Conservation (phyloP, 1,140 invertebrate genomes). For the Papilio polyxenes region DNA sequence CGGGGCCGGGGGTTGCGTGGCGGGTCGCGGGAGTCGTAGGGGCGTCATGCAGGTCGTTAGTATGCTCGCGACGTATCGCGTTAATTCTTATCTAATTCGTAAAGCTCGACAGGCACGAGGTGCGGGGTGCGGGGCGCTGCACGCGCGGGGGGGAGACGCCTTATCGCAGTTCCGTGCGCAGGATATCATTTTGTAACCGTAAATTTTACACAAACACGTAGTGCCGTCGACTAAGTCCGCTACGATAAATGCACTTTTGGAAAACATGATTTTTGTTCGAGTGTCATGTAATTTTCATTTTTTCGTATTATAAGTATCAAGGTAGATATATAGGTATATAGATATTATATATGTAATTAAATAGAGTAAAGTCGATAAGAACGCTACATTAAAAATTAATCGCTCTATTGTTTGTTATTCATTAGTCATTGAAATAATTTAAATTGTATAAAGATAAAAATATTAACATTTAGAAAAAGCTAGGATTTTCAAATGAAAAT, state of each 20-base stretch:
- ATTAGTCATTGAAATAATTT: too few relatives aligned
- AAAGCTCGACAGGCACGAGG: not conserved
- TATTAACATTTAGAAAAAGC: not conserved
- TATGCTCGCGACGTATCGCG: slow-evolving; percentile 14
- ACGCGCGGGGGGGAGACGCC: not conserved
- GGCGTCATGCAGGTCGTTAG: not conserved
- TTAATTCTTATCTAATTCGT: slow-evolving; percentile 25
- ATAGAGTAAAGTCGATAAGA: too few relatives aligned
- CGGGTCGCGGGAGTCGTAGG: too few relatives aligned
- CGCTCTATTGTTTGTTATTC: too few relatives aligned
- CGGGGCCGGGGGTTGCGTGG: not conserved
- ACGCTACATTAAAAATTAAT: too few relatives aligned
- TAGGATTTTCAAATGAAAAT: not conserved
- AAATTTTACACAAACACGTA: not conserved
- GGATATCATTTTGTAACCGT: slow-evolving; percentile 11
- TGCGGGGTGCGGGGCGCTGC: not conserved
- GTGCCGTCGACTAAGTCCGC: not conserved
- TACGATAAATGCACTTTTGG: too few relatives aligned
- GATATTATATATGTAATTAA: too few relatives aligned
- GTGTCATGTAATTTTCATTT: too few relatives aligned
- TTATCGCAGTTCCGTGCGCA: slow-evolving; percentile 12
- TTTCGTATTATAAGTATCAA: too few relatives aligned
- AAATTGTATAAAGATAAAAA: not conserved
- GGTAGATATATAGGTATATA: too few relatives aligned
- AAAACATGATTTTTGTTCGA: too few relatives aligned